phyloP scores from a whole-genome alignment of 2,888 invertebrate genomes.

The Tanytarsus gracilentus region DNA sequence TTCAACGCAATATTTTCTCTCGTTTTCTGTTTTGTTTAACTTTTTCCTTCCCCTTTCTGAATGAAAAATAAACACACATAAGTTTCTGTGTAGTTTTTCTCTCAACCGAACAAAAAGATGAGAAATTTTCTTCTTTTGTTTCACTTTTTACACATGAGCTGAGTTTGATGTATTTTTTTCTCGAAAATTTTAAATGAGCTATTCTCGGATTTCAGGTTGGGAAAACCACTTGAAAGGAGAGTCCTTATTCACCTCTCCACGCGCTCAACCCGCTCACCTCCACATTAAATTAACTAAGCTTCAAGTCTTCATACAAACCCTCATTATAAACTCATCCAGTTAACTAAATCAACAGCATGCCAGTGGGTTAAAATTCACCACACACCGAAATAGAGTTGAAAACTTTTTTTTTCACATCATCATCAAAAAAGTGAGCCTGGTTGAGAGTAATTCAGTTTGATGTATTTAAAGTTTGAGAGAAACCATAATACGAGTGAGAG shows the following conservation, averaged over 20 bases:
- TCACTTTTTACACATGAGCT: background rate
- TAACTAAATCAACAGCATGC: conserved; percentile 7
- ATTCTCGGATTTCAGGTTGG: background rate
- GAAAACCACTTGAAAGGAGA: conserved; percentile 12
- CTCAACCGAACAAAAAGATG: background rate
- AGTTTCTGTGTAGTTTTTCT: background rate
- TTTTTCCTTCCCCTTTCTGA: background rate
- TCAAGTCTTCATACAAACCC: background rate
- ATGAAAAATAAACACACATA: background rate
- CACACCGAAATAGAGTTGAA: too few relatives aligned
- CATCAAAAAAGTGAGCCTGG: too few relatives aligned
- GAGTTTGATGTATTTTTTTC: background rate
- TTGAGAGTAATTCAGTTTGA: too few relatives aligned
- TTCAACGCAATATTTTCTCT: background rate
- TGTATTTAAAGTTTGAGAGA: too few relatives aligned
- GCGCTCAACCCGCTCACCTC: too few relatives aligned
- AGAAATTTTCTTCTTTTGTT: background rate
- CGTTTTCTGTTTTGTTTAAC: background rate
- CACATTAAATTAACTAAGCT: too few relatives aligned
- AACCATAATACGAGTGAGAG: background rate
- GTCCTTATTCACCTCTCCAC: too few relatives aligned
- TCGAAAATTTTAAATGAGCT: background rate
- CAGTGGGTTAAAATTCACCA: background rate
- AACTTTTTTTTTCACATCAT: too few relatives aligned
- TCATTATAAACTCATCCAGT: background rate